Percentiles rank a stretch among this genome's conserved stretches.
Conservation (phyloP, 2,797 vertebrate genomes). For the Anniella stebbinsi region DNA sequence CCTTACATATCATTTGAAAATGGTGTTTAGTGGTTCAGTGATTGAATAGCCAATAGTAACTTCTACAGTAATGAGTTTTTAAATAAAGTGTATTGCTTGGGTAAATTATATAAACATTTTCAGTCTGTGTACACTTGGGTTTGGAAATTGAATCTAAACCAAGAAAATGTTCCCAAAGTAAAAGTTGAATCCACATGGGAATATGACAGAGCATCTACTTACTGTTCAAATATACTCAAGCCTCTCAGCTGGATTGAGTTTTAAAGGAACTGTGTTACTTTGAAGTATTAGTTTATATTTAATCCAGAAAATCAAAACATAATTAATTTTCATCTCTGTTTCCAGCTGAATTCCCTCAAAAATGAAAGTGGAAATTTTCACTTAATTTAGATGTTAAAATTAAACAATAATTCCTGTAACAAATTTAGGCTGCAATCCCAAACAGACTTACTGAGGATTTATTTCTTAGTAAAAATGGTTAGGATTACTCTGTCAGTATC, state of each 20-base stretch:
- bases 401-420: constrained; percentile 38
- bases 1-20: constrained; percentile 51
- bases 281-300: constrained; percentile 71
- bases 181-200: constrained; percentile 61
- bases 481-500: accelerated
- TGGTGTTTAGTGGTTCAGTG: constrained; percentile 55
- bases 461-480: background rate
- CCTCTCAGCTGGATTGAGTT: constrained; percentile 62
- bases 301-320: constrained; percentile 72
- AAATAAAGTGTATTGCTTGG: constrained; percentile 56
- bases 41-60: constrained; percentile 62
- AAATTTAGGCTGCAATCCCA: constrained; percentile 15
- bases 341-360: constrained; percentile 60
- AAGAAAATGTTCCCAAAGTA: constrained; percentile 70
- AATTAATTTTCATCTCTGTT: constrained; percentile 59
- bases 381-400: constrained; percentile 62
- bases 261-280: constrained; percentile 66
- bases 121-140: constrained; percentile 57
- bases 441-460: background rate
- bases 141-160: constrained; percentile 67
- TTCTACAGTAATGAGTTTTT: constrained; percentile 52
- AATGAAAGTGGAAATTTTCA: constrained; percentile 65
- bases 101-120: constrained; percentile 68
- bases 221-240: constrained; percentile 67
- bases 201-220: constrained; percentile 71